These are phyloP conservation scores for Danionella cerebrum DNA, from an alignment of 2,113 vertebrate genomes.

Conservation along the genomic window DNA sequence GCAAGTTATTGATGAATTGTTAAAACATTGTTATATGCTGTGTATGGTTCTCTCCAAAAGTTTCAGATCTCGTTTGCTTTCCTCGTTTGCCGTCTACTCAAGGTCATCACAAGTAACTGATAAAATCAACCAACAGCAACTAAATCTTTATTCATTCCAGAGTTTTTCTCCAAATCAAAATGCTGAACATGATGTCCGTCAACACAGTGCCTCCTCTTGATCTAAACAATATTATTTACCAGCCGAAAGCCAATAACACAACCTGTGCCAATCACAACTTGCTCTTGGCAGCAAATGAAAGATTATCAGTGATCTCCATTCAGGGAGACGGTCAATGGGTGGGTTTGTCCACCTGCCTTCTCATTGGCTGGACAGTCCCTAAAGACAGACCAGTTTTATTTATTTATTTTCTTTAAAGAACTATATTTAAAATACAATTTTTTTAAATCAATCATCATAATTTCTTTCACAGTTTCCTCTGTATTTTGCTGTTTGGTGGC, in stretches of 20 bases:
- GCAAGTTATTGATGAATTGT: no score
- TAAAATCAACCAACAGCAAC: not conserved
- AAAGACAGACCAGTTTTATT: no score
- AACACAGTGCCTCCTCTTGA: not conserved
- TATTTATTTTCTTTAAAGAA: no score
- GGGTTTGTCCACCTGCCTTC: conserved; percentile 30
- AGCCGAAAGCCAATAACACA: not conserved
- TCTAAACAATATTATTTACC: not conserved
- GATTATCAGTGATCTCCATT: conserved; percentile 2
- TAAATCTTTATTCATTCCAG: not conserved
- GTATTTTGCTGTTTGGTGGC: no score
- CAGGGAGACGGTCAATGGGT: conserved; percentile 30
- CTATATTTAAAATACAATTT: no score
- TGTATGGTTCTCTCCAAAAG: no score
- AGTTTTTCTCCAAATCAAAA: not conserved
- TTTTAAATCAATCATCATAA: no score
- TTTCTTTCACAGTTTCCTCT: no score
- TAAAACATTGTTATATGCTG: no score
- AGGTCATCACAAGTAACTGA: conserved; percentile 1
- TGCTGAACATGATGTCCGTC: not conserved
- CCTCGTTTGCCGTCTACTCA: not conserved
- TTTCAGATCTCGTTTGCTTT: no score
- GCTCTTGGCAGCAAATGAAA: not conserved
- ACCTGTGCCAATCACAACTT: not conserved
- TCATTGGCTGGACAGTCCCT: conserved; percentile 42